Evolutionary conservation across 1,140 invertebrate genomes (phyloP), one percentile per base, ranked within the genome.

Genomic region (Chironomus striatipennis): DNA sequence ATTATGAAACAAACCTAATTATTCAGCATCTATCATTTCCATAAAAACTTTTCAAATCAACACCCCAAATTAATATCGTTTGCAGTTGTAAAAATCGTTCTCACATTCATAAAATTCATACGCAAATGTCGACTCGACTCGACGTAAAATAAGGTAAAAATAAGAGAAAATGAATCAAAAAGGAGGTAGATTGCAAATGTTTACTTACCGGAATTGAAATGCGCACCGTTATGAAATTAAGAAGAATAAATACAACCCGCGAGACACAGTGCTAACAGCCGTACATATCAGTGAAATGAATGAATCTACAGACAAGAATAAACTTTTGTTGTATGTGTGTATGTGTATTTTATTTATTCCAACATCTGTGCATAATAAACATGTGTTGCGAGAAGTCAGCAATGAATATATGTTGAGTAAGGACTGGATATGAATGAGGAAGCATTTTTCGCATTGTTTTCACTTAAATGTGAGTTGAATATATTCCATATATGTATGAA

Each of bases 351-450:
- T 57, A 57, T 57, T 57, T 10, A 57, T 57, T 57, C n/a, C 47
- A 34, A 57, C 47, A 57, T 57, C 47, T 57, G 47, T 57, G 47
- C 47, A 57, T 57, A 15, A 9, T 57, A 57, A 57, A 57, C 47
- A 70, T 70, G 17, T 21, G 65, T 70, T 70, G 65, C 65, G 6
- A 70, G 20, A 21, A 57, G 47, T 57, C 47, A 57, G 47, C 47
- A 10, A 57, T 57, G 47, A 57, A 70, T 67, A 67, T 17, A 7
- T n/a, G 65, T 70, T 18, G 9, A 70, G 17, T 18, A 57, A 70
- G 65, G 65, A 70, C 65, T 70, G 65, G 18, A 57, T 57, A 57
- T 57, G 47, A 57, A 57, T 57, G 47, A 57, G n/a, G 24, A 70
- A 70, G 65, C 65, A 70, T 6, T 10, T 20, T 70, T 70, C 20